Evolutionary conservation across 2,888 invertebrate species (phyloP).

Genomic region (Aethes cnicana): DNA sequence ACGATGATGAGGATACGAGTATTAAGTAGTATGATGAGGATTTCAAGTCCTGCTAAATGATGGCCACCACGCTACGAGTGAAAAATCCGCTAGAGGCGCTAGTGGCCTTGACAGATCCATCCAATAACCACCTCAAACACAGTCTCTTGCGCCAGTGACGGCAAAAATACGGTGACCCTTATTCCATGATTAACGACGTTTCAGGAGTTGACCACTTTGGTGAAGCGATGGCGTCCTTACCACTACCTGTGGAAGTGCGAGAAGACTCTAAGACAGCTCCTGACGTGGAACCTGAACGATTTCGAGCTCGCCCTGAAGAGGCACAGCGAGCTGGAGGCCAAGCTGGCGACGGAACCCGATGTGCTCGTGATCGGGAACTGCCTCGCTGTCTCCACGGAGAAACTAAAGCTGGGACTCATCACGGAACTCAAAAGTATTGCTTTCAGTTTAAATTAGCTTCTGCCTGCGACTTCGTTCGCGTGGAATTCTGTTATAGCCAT

Average conservation of each 20-base stretch:
- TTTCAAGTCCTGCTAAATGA: no score
- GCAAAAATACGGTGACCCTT: no score
- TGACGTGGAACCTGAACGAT: slow-evolving; percentile 87
- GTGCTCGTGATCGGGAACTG: slow-evolving; percentile 87
- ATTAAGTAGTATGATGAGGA: no score
- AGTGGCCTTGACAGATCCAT: no score
- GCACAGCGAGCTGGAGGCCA: slow-evolving; percentile 89
- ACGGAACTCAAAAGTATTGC: slow-evolving; percentile 88
- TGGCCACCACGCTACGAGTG: no score
- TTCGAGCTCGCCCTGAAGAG: slow-evolving; percentile 89
- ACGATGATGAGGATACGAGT: no score
- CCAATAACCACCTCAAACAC: no score
- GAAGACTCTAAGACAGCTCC: slow-evolving; percentile 88
- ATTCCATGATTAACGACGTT: neutral
- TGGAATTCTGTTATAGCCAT: no score
- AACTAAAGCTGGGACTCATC: slow-evolving; percentile 91
- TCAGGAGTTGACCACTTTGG: slow-evolving; percentile 90
- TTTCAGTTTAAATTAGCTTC: no score
- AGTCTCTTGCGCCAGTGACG: no score
- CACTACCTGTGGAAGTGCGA: slow-evolving; percentile 94
- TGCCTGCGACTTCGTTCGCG: no score
- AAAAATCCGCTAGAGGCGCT: no score
- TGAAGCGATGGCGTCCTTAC: slow-evolving; percentile 94
- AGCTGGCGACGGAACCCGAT: slow-evolving; percentile 88
- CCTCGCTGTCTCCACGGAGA: slow-evolving; percentile 90